phyloP scores from a whole-genome alignment of 2,113 vertebrate species.

The Spea bombifrons region DNA sequence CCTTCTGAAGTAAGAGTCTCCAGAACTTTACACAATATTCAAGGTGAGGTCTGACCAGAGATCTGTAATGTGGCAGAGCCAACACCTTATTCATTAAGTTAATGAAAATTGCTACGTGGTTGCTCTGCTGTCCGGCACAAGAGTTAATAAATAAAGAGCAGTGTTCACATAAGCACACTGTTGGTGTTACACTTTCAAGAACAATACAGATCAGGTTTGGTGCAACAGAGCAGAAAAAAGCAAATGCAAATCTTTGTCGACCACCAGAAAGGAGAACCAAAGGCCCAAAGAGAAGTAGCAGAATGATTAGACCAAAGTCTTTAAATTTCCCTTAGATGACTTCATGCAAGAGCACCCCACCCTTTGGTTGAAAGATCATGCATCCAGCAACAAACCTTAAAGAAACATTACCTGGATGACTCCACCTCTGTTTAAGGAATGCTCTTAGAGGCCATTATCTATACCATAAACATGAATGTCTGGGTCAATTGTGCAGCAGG shows the following conservation, averaged over 20 bases:
- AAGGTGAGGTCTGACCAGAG: too few species aligned
- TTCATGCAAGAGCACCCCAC: constrained; percentile 66
- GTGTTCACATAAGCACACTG: background rate
- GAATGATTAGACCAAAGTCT: constrained; percentile 54
- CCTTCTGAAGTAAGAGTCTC: too few species aligned
- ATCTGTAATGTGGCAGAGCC: too few species aligned
- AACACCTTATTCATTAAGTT: too few species aligned
- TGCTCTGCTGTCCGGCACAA: too few species aligned
- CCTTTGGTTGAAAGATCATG: constrained; percentile 66
- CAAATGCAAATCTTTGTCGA: constrained; percentile 38
- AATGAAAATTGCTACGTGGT: too few species aligned
- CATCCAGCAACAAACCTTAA: constrained; percentile 59
- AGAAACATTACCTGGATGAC: constrained; percentile 76
- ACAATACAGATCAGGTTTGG: constrained; percentile 44
- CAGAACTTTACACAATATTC: too few species aligned
- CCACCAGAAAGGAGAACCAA: constrained; percentile 51
- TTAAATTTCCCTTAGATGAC: constrained; percentile 55
- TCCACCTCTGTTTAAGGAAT: constrained; percentile 77
- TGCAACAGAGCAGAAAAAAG: constrained; percentile 57
- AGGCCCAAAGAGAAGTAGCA: constrained; percentile 50
- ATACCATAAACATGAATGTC: constrained; percentile 83
- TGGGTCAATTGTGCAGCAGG: constrained; percentile 65
- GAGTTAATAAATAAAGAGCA: too few species aligned
- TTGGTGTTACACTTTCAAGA: constrained; percentile 51
- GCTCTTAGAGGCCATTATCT: constrained; percentile 86